phyloP scores from a whole-genome alignment of 2,113 vertebrate species.

The Pavo muticus region DNA sequence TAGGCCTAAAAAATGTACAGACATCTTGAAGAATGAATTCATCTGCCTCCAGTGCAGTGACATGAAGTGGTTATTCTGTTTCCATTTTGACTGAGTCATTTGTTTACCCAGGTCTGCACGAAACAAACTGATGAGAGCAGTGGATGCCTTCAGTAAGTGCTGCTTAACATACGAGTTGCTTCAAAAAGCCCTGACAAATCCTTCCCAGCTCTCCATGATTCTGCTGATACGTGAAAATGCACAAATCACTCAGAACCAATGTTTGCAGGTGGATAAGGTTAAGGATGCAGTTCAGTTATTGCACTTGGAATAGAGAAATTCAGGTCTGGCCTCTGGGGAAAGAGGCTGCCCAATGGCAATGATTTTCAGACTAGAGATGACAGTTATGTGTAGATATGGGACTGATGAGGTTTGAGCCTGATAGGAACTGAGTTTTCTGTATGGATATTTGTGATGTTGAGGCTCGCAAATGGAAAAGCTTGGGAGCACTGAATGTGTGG shows the following conservation, averaged over 20 bases:
- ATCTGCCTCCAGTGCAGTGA: background rate
- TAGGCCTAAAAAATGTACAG: background rate
- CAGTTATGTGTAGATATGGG: background rate
- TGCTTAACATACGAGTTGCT: background rate
- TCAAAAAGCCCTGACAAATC: background rate
- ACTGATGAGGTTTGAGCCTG: background rate
- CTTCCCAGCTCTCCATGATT: background rate
- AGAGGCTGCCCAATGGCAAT: background rate
- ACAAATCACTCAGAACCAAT: background rate
- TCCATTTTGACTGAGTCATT: background rate
- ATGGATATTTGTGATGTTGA: background rate
- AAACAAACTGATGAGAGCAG: slow-evolving; percentile 81
- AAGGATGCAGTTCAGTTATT: background rate
- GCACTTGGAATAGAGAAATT: background rate
- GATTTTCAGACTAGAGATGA: background rate
- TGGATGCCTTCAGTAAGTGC: slow-evolving; percentile 92
- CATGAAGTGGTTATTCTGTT: background rate
- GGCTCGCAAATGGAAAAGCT: background rate
- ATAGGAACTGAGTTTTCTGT: background rate
- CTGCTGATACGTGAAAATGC: background rate
- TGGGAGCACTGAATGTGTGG: background rate
- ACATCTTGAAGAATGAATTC: background rate
- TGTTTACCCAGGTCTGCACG: slow-evolving; percentile 77
- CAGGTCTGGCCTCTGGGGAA: background rate
- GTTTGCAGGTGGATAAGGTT: background rate